Evolutionary conservation across 2,797 vertebrate genomes (phyloP).

Genomic region (Melanotaenia parkinsoni): DNA sequence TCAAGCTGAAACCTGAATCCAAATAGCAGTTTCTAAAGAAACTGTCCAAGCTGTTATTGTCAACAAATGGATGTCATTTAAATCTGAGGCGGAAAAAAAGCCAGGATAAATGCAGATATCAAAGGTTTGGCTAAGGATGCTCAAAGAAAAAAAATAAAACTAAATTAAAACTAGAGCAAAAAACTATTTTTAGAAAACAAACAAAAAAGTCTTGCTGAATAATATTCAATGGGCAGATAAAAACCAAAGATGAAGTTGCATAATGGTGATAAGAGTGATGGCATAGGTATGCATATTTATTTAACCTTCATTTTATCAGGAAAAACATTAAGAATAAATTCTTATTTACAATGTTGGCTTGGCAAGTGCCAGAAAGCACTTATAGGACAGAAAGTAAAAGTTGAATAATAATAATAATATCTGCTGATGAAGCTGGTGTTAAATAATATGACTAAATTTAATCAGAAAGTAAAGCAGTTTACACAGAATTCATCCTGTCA

Average conservation of each 20-base stretch:
- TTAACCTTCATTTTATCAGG: no score
- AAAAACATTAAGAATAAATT: no score
- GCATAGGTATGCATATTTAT: no score
- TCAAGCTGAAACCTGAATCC: conserved; percentile 33
- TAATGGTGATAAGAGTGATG: not conserved
- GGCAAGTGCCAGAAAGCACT: no score
- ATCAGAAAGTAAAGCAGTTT: not conserved
- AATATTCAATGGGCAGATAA: not conserved
- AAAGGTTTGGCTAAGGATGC: no score
- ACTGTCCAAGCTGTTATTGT: not conserved
- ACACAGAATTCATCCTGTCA: not conserved
- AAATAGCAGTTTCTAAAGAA: not conserved
- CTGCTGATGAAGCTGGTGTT: not conserved
- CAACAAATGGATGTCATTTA: not conserved
- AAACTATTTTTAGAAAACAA: not conserved
- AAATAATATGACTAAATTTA: no score
- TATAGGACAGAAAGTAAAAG: no score
- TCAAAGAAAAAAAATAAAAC: not conserved
- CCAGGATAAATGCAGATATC: no score
- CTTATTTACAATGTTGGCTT: no score
- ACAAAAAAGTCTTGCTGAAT: no score
- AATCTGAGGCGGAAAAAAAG: not conserved
- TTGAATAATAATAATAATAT: no score
- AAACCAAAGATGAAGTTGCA: not conserved
- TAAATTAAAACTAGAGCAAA: no score